Conservation (phyloP, 1,140 invertebrate species). For the Gonioctena quinquepunctata region DNA sequence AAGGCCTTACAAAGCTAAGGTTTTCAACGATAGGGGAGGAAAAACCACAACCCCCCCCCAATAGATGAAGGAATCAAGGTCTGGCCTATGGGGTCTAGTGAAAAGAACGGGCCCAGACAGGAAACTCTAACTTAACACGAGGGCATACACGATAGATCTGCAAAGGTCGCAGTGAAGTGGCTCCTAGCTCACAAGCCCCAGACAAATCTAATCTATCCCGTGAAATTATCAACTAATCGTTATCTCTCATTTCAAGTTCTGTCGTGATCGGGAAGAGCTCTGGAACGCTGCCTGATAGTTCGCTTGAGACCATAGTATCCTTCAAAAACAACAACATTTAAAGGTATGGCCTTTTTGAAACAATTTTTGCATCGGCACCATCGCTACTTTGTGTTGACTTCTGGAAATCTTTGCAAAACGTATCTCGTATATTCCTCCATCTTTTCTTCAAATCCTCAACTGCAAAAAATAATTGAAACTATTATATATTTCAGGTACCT, state of each 20-base stretch:
- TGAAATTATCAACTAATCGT: no score
- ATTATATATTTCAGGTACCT: background rate
- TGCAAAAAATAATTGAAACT: slow-evolving; percentile 1
- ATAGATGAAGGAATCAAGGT: no score
- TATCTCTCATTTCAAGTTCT: background rate
- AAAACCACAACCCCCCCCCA: no score
- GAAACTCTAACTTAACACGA: no score
- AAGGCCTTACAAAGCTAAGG: no score
- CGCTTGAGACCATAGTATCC: background rate
- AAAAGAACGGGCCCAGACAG: no score
- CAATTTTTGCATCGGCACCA: background rate
- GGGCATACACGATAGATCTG: no score
- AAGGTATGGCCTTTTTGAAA: slow-evolving; percentile 1
- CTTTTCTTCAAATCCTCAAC: slow-evolving; percentile 3
- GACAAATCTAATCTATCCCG: no score
- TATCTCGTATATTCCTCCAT: background rate
- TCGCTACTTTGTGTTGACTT: background rate
- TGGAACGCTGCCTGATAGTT: background rate
- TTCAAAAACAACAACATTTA: background rate
- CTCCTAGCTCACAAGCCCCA: no score
- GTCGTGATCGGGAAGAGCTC: background rate
- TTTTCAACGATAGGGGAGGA: no score
- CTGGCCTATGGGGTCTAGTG: no score
- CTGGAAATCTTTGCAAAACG: background rate
- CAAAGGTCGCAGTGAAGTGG: no score